Base-by-base conservation (phyloP, 2,797 vertebrate species). In the Limnodromus scolopaceus region DNA sequence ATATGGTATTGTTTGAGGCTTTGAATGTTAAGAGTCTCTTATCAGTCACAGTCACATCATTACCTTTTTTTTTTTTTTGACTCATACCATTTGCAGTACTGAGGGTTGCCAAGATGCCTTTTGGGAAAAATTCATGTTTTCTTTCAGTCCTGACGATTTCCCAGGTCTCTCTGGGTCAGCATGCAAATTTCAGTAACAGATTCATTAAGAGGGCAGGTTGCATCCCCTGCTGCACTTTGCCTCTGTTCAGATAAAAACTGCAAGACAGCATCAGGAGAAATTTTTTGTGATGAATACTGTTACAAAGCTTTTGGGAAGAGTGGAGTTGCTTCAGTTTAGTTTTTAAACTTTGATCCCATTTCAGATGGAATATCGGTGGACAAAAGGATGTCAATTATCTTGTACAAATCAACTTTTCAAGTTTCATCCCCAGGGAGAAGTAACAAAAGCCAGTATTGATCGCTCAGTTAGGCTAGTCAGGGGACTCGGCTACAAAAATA, bases 361-460 rank as follows among this genome's bases (percentile, higher is more conserved):
- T 91, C 55, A 79, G 48, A 10, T 0, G 0, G 64, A 82, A 32
- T 93, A 36, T 77, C 25, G 12, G 53, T 64, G 45, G 48, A 77
- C 80, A 78, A 84, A 88, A 86, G 48, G 13, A 53, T 70, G 57
- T 45, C 61, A 74, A 22, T 81, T 92, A 45, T 48, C 39, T 75
- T 70, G n/a, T 68, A 74, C 43, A 86, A 90, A 90, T 77, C 43
- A 74, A 85, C 79, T 95, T 94, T 93, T 84, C n/a, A 27, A 86
- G 41, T 88, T 93, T 48, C 1, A 9, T 93, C 74, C 81, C 79
- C 61, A 54, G 70, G 54, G 88, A 82, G 39, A 64, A 76, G 51
- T 78, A 95, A 81, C 72, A 88, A 86, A 94, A 93, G 36, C n/a
- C 72, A 53, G 25, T 90, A 96, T 86, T 96, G 92, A 90, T 86